phyloP scores from a whole-genome alignment of 2,113 vertebrate species.

The Smithornis capensis region DNA sequence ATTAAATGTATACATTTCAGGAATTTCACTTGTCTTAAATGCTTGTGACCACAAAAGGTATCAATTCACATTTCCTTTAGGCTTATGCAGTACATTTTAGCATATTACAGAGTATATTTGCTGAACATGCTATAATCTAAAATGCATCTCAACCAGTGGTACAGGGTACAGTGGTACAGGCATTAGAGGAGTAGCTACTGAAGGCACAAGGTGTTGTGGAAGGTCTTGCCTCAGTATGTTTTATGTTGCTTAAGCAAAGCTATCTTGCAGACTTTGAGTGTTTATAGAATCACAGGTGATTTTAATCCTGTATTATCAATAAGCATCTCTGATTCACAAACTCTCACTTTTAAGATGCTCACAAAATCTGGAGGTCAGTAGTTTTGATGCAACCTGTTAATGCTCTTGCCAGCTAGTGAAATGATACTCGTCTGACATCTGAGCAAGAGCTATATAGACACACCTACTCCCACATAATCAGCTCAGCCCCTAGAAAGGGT shows the following conservation, averaged over 20 bases:
- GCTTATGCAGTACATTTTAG: neutral
- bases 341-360: neutral
- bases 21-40: neutral
- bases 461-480: neutral
- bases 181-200: neutral
- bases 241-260: neutral
- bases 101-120: neutral
- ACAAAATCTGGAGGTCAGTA: neutral
- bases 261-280: neutral
- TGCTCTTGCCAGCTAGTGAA: neutral
- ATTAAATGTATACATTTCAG: neutral
- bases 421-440: neutral
- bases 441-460: neutral
- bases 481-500: neutral
- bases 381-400: neutral
- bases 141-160: neutral
- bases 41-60: neutral
- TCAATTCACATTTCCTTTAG: neutral
- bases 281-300: neutral
- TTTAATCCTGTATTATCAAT: neutral
- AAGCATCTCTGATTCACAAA: neutral
- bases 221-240: neutral
- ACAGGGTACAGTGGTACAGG: too few relatives aligned
- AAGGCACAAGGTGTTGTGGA: too few relatives aligned
- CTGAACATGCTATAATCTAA: neutral